phyloP scores from a whole-genome alignment of 2,888 invertebrate genomes.

The Gastrophysa polygoni region DNA sequence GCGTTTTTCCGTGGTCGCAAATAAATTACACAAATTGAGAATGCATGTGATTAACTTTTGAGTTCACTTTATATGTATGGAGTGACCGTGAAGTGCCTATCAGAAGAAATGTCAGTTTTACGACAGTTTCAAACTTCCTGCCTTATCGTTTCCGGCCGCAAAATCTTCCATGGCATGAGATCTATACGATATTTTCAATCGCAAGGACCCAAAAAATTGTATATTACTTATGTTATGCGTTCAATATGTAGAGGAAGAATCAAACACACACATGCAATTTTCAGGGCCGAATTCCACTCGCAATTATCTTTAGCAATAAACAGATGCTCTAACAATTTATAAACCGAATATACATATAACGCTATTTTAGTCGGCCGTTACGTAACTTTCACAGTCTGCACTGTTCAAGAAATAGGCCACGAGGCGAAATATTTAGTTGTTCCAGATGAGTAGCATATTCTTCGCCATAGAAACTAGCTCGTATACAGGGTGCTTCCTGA shows the following conservation, averaged over 20 bases:
- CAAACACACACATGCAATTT: conserved; percentile 38
- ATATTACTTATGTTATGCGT: background rate
- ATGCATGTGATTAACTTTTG: too few relatives aligned
- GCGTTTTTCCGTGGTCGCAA: too few relatives aligned
- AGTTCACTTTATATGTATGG: too few relatives aligned
- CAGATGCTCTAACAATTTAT: conserved; percentile 42
- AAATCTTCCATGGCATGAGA: too few relatives aligned
- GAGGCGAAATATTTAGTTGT: conserved; percentile 14
- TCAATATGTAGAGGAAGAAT: conserved; percentile 15
- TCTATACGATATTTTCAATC: too few relatives aligned
- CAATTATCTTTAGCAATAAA: conserved; percentile 44
- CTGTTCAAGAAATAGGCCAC: conserved; percentile 18
- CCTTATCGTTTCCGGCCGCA: too few relatives aligned
- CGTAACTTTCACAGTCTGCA: conserved; percentile 22
- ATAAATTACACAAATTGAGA: too few relatives aligned
- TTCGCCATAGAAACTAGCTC: background rate
- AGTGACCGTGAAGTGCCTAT: too few relatives aligned
- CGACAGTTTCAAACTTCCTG: too few relatives aligned
- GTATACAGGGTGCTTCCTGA: background rate
- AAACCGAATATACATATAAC: conserved; percentile 28
- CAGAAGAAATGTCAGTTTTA: too few relatives aligned
- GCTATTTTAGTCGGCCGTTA: conserved; percentile 28
- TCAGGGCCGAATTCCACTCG: conserved; percentile 44
- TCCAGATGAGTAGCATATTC: conserved; percentile 5
- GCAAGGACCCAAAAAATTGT: too few relatives aligned